Evolutionary conservation across 2,888 invertebrate genomes (phyloP), one percentile per base, ranked within the genome.

Genomic region (Alloscopus bannaensis): DNA sequence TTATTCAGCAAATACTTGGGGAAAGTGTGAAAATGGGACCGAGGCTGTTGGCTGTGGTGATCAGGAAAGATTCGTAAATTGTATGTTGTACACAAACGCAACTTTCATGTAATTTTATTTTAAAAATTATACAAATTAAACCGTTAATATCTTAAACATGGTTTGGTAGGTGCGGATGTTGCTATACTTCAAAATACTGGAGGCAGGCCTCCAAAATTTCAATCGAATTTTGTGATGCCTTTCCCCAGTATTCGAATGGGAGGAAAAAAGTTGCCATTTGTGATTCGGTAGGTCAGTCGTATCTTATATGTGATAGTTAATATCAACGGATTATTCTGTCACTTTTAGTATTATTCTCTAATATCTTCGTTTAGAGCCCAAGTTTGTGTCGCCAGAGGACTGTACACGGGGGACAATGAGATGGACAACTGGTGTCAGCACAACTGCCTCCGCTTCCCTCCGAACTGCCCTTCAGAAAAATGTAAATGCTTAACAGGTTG

Each of bases 11-110:
- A 97, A 97, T 87, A 96, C 95, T 92, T 97, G 96, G 96, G 97
- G 96, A 8, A 92, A 91, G 20, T 96, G 96, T 87, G 89, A 91
- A 0, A 95, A 96, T 87, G 96, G 96, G 55, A 95, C 95, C 0
- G 94, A 95, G 87, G 94, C 94, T 0, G 93, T 95, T 1, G 88
- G 96, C 0, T 96, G 96, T 87, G 96, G 96, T n/a, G 91, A 92
- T 83, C 94, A 96, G 3, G 96, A 97, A 89, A 95, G 95, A 0
- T 97, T 97, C 89, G 90, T 95, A 79, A 96, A 96, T 88, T 97
- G 97, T 87, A 96, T 96, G 0, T 65, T 24, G 16, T 36, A 36
- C 36, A 8, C n/a, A n/a, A n/a, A n/a, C n/a, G n/a, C n/a, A 36
- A 36, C 13, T 36, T 4, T n/a, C n/a, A 60, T 8, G 18, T 6